Conservation (phyloP, 2,888 invertebrate species). For the Clistopyga incitator region DNA sequence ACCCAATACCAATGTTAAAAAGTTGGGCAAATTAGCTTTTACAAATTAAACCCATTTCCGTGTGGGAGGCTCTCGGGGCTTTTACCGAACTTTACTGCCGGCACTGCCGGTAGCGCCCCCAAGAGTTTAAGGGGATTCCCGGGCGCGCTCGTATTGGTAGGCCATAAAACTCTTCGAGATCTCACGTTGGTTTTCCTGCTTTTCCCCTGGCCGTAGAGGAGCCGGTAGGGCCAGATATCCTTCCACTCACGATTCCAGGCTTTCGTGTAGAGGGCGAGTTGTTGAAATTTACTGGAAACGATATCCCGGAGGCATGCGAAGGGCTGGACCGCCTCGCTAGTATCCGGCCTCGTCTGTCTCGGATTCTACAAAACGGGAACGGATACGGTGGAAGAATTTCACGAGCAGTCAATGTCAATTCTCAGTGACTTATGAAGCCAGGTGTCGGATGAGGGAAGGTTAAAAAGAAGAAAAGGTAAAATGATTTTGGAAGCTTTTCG, state of each 20-base stretch:
- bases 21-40: conserved; percentile 82
- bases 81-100: conserved; percentile 62
- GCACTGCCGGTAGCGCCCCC: conserved; percentile 14
- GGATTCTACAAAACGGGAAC: conserved; percentile 47
- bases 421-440: conserved; percentile 62
- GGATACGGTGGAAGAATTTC: conserved; percentile 28
- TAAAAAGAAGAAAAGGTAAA: too few relatives aligned
- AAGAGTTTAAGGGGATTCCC: conserved; percentile 73
- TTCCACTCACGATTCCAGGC: conserved; percentile 17
- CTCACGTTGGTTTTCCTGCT: conserved; percentile 46
- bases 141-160: conserved; percentile 74
- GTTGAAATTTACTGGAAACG: conserved; percentile 76
- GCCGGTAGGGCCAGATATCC: neutral
- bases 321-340: conserved; percentile 30
- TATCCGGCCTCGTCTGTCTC: conserved; percentile 27
- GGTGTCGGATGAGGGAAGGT: conserved; percentile 51
- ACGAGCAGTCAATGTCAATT: conserved; percentile 46
- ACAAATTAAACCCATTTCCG: conserved; percentile 81
- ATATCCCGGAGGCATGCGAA: conserved; percentile 65
- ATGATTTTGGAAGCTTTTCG: too few relatives aligned
- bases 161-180: conserved; percentile 75
- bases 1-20: conserved; percentile 70
- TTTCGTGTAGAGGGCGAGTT: conserved; percentile 48
- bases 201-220: neutral
- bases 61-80: conserved; percentile 50